These are phyloP conservation scores for Protobothrops mucrosquamatus DNA, from an alignment of 2,113 vertebrate genomes.

Conservation along the genomic window DNA sequence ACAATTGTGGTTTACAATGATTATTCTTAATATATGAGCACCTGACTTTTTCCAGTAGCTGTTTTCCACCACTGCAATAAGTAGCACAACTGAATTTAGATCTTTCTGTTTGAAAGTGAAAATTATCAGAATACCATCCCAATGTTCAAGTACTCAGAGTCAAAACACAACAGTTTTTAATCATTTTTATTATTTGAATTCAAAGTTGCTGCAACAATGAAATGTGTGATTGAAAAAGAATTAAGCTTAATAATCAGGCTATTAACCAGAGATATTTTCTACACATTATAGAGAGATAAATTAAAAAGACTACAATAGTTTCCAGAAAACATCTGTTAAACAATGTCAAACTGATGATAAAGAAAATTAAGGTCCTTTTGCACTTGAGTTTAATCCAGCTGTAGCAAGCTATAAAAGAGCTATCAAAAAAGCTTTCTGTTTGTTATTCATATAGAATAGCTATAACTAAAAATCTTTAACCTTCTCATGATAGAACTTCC, in stretches of 20 bases:
- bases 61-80: neutral
- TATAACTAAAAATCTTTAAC: constrained; percentile 49
- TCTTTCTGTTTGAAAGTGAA: constrained; percentile 10
- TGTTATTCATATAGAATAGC: constrained; percentile 63
- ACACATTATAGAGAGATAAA: constrained; percentile 68
- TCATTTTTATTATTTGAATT: constrained; percentile 56
- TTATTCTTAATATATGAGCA: neutral
- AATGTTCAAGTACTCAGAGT: constrained; percentile 41
- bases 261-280: constrained; percentile 70
- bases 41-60: neutral
- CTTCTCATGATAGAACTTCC: constrained; percentile 29
- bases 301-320: constrained; percentile 65
- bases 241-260: constrained; percentile 73
- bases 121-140: neutral
- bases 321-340: constrained; percentile 75
- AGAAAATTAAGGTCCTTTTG: constrained; percentile 75
- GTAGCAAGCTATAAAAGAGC: constrained; percentile 68
- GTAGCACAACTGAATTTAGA: neutral
- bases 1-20: neutral
- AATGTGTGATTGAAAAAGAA: constrained; percentile 64
- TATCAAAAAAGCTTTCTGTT: constrained; percentile 67
- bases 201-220: constrained; percentile 64
- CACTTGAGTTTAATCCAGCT: constrained; percentile 67
- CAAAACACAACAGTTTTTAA: constrained; percentile 54
- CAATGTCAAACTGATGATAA: constrained; percentile 72